A percentile compares a stretch with the other conserved stretches of the same genome.
These are phyloP conservation scores for Erynnis tages DNA, from an alignment of 2,888 invertebrate genomes.

Conservation along the genomic window DNA sequence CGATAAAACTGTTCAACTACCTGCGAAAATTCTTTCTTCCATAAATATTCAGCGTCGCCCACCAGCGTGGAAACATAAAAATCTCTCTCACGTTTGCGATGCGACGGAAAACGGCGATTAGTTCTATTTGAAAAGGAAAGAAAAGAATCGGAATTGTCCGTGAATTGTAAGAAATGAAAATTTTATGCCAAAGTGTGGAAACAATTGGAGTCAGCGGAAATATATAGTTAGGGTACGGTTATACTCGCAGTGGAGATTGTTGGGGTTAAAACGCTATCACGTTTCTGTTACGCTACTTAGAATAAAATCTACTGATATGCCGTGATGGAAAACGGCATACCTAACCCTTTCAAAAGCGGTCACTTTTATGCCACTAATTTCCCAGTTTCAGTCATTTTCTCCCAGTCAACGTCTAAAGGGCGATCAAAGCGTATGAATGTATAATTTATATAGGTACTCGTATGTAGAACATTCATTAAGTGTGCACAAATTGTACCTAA, in stretches of 20 bases:
- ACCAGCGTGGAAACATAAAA: neutral
- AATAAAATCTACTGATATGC: too few relatives aligned
- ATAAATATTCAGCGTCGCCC: neutral
- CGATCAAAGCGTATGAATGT: too few relatives aligned
- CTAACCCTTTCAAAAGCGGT: too few relatives aligned
- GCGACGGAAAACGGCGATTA: conserved; percentile 3
- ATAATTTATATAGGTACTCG: too few relatives aligned
- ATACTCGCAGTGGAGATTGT: neutral
- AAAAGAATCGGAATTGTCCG: neutral
- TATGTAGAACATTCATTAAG: too few relatives aligned
- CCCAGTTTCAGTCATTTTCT: too few relatives aligned
- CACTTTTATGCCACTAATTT: too few relatives aligned
- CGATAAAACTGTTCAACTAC: neutral
- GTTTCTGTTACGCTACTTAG: too few relatives aligned
- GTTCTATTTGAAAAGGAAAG: neutral
- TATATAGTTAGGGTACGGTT: neutral
- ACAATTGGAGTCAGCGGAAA: neutral
- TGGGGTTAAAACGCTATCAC: too few relatives aligned
- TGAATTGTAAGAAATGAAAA: conserved; percentile 4
- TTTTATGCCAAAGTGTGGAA: conserved; percentile 4
- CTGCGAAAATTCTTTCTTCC: neutral
- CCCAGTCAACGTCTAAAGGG: too few relatives aligned
- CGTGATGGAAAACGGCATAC: too few relatives aligned
- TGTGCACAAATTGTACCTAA: too few relatives aligned
- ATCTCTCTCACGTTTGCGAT: neutral